phyloP scores from a whole-genome alignment of 2,888 invertebrate species.

The Bruchidius siliquastri region DNA sequence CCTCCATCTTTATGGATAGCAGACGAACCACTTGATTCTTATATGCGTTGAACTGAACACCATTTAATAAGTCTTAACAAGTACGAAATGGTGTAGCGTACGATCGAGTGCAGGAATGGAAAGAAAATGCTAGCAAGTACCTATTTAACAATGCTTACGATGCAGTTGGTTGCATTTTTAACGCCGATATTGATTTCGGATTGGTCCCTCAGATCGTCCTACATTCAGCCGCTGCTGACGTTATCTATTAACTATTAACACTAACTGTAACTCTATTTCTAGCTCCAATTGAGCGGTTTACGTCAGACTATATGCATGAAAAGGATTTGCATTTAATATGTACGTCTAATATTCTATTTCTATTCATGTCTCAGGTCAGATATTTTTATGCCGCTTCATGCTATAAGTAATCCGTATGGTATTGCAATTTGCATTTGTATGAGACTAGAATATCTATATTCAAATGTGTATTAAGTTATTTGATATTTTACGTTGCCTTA shows the following conservation, averaged over 20 bases:
- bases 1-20: too few species aligned
- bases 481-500: background rate
- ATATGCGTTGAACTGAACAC: too few species aligned
- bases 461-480: background rate
- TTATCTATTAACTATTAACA: background rate
- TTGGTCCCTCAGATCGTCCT: background rate
- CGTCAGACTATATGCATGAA: background rate
- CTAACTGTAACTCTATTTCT: background rate
- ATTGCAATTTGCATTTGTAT: background rate
- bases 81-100: too few species aligned
- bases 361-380: background rate
- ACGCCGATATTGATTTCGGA: background rate
- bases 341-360: background rate
- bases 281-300: background rate
- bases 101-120: too few species aligned
- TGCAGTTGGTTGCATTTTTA: background rate
- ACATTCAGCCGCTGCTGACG: background rate
- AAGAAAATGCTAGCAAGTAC: too few species aligned
- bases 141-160: too few species aligned
- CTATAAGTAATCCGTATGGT: background rate
- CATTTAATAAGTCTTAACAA: too few species aligned
- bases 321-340: background rate
- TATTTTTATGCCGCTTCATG: background rate
- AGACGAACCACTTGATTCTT: too few species aligned
- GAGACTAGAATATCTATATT: background rate